Percentiles rank a stretch among this genome's conserved stretches.
phyloP scores from a whole-genome alignment of 1,140 invertebrate genomes.

The Scaptomyza hsui region DNA sequence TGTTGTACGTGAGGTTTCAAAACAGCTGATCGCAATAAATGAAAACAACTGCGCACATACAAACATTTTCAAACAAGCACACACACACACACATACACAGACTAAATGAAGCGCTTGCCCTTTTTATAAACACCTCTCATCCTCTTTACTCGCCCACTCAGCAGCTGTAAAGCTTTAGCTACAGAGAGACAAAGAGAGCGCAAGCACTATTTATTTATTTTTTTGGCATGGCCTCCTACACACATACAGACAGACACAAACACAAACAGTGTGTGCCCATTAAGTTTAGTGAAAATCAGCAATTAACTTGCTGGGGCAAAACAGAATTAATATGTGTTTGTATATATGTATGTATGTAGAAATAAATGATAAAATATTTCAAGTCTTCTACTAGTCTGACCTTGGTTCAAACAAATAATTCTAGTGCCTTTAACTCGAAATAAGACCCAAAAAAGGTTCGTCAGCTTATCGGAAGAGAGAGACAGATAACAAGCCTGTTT shows the following conservation, averaged over 20 bases:
- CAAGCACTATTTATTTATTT: conserved; percentile 42
- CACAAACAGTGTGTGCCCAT: conserved; percentile 41
- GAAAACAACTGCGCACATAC: conserved; percentile 72
- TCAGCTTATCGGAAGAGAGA: background rate
- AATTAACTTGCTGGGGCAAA: conserved; percentile 48
- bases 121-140: conserved; percentile 40
- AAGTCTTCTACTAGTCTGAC: background rate
- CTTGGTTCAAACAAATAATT: background rate
- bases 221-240: conserved; percentile 42
- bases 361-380: background rate
- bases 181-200: conserved; percentile 25
- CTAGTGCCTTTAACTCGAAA: too few species aligned
- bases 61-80: conserved; percentile 17
- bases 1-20: conserved; percentile 58
- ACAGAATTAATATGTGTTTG: conserved; percentile 3
- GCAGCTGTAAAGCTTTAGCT: conserved; percentile 24
- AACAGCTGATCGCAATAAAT: conserved; percentile 74
- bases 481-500: background rate
- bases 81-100: conserved; percentile 1
- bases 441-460: background rate
- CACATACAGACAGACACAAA: conserved; percentile 3
- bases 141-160: conserved; percentile 7
- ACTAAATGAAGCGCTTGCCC: conserved; percentile 19
- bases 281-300: conserved; percentile 54
- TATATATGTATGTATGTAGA: background rate